A percentile compares a stretch with the other conserved stretches of the same genome.
These are phyloP conservation scores for Dolichoris vasculosae DNA, from an alignment of 1,140 invertebrate genomes.

Conservation along the genomic window DNA sequence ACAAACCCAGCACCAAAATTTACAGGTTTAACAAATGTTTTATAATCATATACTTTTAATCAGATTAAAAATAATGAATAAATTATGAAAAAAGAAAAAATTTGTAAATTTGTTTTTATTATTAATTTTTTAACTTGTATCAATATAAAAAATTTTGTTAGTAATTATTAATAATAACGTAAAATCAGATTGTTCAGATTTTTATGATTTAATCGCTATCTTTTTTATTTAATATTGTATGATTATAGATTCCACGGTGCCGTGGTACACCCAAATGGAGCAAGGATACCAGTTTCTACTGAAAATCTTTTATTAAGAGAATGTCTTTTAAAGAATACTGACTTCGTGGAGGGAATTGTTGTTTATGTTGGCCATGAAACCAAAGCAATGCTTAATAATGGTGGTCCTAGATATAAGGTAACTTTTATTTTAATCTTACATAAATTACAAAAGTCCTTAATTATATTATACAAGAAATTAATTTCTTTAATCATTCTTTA, in stretches of 20 bases:
- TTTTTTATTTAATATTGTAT: not conserved
- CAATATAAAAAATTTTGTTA: too few species aligned
- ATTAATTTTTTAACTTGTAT: too few species aligned
- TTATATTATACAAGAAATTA: too few species aligned
- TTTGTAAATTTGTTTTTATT: too few species aligned
- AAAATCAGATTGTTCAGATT: not conserved
- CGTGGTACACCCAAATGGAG: constrained; percentile 87
- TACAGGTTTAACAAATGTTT: constrained; percentile 77
- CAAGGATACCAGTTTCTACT: constrained; percentile 88
- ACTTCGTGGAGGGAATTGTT: constrained; percentile 96
- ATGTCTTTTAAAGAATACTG: constrained; percentile 94
- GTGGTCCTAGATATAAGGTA: constrained; percentile 93
- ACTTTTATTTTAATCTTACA: too few species aligned
- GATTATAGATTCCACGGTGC: constrained; percentile 87
- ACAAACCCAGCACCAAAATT: constrained; percentile 95
- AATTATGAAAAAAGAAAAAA: not conserved
- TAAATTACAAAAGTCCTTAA: too few species aligned
- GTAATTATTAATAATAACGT: too few species aligned
- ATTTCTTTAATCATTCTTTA: too few species aligned
- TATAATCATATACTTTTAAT: not conserved
- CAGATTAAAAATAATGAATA: not conserved
- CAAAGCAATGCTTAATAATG: constrained; percentile 98
- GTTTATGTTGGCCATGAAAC: constrained; percentile 98
- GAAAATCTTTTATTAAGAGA: constrained; percentile 96
- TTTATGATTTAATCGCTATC: not conserved